Percentiles rank a stretch among this genome's conserved stretches.
Conservation (phyloP, 2,888 invertebrate genomes). For the Trichopria drosophilae region DNA sequence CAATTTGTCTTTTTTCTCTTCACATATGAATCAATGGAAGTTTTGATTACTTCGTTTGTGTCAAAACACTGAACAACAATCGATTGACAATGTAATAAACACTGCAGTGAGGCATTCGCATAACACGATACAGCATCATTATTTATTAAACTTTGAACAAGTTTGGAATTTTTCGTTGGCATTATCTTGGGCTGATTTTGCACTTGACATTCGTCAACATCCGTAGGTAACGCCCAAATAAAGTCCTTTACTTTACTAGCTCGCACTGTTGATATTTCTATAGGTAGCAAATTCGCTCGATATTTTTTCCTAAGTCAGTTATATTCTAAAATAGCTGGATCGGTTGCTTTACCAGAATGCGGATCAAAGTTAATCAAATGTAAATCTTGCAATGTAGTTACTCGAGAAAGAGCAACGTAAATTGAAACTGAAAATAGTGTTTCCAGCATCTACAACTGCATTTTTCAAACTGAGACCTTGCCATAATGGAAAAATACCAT, state of each 20-base stretch:
- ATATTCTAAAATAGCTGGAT: constrained; percentile 24
- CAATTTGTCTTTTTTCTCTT: too few relatives aligned
- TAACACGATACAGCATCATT: too few relatives aligned
- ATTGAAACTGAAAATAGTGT: too few relatives aligned
- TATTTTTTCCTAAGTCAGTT: too few relatives aligned
- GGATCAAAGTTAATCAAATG: too few relatives aligned
- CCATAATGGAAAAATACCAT: constrained; percentile 35
- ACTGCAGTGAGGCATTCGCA: too few relatives aligned
- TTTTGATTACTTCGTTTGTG: constrained; percentile 7
- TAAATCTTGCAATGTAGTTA: too few relatives aligned
- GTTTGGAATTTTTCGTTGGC: background rate
- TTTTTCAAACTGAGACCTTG: too few relatives aligned
- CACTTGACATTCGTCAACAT: constrained; percentile 22
- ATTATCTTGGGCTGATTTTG: background rate
- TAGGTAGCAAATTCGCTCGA: constrained; percentile 24
- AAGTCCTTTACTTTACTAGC: constrained; percentile 15
- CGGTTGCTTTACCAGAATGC: constrained; percentile 28
- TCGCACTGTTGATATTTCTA: constrained; percentile 6
- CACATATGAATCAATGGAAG: too few relatives aligned
- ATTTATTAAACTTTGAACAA: background rate
- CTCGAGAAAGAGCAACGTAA: constrained; percentile 40
- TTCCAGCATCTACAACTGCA: too few relatives aligned
- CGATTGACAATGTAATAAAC: too few relatives aligned
- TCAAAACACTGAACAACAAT: constrained; percentile 17
- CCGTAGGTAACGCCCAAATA: constrained; percentile 13